A percentile compares a stretch with the other conserved stretches of the same genome.
Conservation (phyloP, 2,113 vertebrate species). For the Malurus elegans region DNA sequence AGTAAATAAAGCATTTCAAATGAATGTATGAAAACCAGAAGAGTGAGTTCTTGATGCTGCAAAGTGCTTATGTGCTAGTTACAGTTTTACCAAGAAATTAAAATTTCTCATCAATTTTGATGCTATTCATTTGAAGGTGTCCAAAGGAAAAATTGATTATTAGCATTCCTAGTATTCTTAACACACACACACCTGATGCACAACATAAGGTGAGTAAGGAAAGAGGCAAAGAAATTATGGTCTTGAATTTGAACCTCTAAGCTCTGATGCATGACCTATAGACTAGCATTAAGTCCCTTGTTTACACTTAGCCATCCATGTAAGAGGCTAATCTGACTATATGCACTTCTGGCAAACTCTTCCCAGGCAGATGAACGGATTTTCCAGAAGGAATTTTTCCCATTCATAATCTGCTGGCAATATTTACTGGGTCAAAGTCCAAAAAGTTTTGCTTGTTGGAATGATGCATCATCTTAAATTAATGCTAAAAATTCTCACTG, state of each 20-base stretch:
- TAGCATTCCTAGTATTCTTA: background rate
- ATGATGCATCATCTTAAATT: background rate
- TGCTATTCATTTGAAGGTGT: background rate
- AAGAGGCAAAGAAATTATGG: background rate
- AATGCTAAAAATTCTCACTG: background rate
- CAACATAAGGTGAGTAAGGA: background rate
- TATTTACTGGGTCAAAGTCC: background rate
- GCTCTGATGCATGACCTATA: background rate
- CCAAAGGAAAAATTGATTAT: background rate
- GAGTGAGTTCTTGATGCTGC: background rate
- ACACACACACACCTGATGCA: background rate
- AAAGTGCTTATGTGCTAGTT: background rate
- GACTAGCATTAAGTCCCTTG: conserved; percentile 10
- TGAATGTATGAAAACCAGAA: conserved; percentile 3
- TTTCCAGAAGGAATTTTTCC: background rate
- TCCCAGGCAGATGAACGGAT: background rate
- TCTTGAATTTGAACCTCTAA: background rate
- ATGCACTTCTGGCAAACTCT: background rate
- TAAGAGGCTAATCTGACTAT: conserved; percentile 21
- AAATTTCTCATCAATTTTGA: background rate
- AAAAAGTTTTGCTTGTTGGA: background rate
- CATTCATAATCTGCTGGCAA: background rate
- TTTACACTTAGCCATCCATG: background rate
- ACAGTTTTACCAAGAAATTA: background rate
- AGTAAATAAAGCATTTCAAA: conserved; percentile 54